Percentiles rank a stretch among this genome's conserved stretches.
Evolutionary conservation across 2,113 vertebrate genomes (phyloP).

Genomic region (Alaudala cheleensis): DNA sequence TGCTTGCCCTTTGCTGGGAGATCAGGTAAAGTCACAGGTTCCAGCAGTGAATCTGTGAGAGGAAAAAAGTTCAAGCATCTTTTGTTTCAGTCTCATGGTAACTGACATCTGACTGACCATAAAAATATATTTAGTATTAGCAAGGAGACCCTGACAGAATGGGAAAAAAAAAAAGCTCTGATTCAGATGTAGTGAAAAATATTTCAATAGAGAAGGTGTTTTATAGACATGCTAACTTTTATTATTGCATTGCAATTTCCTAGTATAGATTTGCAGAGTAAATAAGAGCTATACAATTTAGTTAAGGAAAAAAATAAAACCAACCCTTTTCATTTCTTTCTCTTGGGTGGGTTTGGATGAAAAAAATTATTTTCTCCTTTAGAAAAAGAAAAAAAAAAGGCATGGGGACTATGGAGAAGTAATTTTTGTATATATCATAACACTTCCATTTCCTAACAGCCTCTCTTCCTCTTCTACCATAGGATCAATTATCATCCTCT

Average conservation of each 20-base stretch:
- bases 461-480: neutral
- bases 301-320: neutral
- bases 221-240: neutral
- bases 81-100: neutral
- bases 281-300: neutral
- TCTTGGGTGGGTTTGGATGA: neutral
- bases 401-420: neutral
- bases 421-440: neutral
- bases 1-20: neutral
- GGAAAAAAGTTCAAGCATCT: neutral
- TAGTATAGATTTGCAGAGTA: neutral
- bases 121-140: neutral
- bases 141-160: neutral
- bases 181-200: neutral
- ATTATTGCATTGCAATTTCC: neutral
- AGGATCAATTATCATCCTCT: slow-evolving; percentile 49
- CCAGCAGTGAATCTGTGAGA: neutral
- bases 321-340: neutral
- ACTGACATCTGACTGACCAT: neutral
- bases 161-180: neutral
- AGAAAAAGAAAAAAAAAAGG: neutral
- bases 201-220: neutral
- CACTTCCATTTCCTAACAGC: neutral
- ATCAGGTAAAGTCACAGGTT: neutral
- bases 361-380: neutral